These are phyloP conservation scores for Leuciscus waleckii DNA, from an alignment of 2,797 vertebrate species.

Conservation along the genomic window DNA sequence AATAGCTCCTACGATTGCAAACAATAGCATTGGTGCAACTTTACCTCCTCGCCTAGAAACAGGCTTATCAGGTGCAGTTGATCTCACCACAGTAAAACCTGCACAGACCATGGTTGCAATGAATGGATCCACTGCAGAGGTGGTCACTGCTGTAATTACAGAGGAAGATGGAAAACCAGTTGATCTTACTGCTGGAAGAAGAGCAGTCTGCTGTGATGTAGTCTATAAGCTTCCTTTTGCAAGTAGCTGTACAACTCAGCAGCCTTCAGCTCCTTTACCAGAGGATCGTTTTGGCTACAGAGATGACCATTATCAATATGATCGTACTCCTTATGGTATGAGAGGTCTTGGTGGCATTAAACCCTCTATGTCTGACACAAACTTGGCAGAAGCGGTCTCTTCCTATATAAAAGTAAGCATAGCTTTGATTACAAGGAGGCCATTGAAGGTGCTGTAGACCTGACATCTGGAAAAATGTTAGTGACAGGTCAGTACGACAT, in stretches of 20 bases:
- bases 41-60: slow-evolving; percentile 71
- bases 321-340: slow-evolving; percentile 85
- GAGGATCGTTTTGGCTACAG: slow-evolving; percentile 98
- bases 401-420: slow-evolving; percentile 97
- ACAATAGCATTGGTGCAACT: slow-evolving; percentile 83
- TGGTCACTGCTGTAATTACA: slow-evolving; percentile 85
- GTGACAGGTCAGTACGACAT: slow-evolving; percentile 96
- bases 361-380: slow-evolving; percentile 98
- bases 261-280: slow-evolving; percentile 88
- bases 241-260: slow-evolving; percentile 89
- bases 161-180: slow-evolving; percentile 96
- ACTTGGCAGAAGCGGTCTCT: slow-evolving; percentile 95
- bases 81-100: slow-evolving; percentile 92
- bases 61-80: slow-evolving; percentile 85
- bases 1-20: slow-evolving; percentile 79
- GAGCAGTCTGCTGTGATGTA: slow-evolving; percentile 94
- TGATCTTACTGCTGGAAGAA: slow-evolving; percentile 93
- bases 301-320: slow-evolving; percentile 97
- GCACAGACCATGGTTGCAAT: slow-evolving; percentile 89
- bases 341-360: slow-evolving; percentile 93
- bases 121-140: slow-evolving; percentile 82
- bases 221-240: slow-evolving; percentile 97
- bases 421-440: slow-evolving; percentile 93
- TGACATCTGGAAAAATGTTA: slow-evolving; percentile 94
- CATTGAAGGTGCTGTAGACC: slow-evolving; percentile 95